Evolutionary conservation across 1,140 invertebrate genomes (phyloP).

Genomic region (Parapsyche elsis): DNA sequence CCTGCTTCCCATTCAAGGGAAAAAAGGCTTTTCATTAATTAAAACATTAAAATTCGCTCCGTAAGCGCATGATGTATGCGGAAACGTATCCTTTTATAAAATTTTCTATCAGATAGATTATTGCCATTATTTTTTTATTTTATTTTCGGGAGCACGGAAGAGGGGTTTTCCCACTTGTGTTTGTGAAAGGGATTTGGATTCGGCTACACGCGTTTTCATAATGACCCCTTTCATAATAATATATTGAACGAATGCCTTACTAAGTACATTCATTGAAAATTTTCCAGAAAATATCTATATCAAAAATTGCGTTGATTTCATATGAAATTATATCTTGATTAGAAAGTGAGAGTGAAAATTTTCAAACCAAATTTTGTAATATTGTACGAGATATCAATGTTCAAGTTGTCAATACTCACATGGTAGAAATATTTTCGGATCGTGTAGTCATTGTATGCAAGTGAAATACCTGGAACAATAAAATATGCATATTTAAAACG

Average conservation of each 20-base stretch:
- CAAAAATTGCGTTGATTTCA: too few relatives aligned
- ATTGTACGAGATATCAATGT: not conserved
- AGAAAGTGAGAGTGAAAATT: too few relatives aligned
- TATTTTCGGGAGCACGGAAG: constrained; percentile 12
- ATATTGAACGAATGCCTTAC: not conserved
- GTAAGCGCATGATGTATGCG: constrained; percentile 47
- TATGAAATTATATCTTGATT: too few relatives aligned
- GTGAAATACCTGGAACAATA: constrained; percentile 25
- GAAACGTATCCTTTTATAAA: constrained; percentile 49
- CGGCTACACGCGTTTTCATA: constrained; percentile 23
- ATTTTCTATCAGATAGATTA: constrained; percentile 54
- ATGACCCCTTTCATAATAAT: constrained; percentile 29
- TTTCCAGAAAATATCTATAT: too few relatives aligned
- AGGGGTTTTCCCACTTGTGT: constrained; percentile 21
- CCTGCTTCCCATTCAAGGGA: constrained; percentile 42
- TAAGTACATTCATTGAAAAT: not conserved
- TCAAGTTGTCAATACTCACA: not conserved
- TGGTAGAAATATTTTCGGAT: not conserved
- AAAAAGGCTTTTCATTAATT: constrained; percentile 57
- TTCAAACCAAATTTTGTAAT: too few relatives aligned
- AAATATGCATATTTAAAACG: not conserved
- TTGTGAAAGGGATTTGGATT: constrained; percentile 35
- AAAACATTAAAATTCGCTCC: constrained; percentile 54
- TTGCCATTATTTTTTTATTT: constrained; percentile 41
- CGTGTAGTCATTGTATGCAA: not conserved